Conservation (phyloP, 1,140 invertebrate species). For the Popillia japonica region DNA sequence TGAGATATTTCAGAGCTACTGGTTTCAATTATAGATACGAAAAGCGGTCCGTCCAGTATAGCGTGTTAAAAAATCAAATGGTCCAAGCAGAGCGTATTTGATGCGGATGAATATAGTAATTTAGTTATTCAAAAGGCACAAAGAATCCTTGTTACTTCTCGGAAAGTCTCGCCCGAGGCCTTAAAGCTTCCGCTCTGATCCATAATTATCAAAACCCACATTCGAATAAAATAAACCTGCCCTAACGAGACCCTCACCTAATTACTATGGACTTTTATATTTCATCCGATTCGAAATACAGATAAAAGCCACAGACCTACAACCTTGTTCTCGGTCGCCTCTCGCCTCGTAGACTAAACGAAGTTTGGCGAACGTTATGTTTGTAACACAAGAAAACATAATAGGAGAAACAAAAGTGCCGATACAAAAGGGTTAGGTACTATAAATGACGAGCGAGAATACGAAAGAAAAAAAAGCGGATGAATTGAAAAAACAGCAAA, state of each 20-base stretch:
- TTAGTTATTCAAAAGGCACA: constrained; percentile 54
- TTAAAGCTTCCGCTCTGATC: constrained; percentile 52
- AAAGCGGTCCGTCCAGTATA: constrained; percentile 35
- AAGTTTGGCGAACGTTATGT: constrained; percentile 40
- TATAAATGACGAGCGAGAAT: not conserved
- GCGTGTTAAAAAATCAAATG: constrained; percentile 41
- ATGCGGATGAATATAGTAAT: constrained; percentile 47
- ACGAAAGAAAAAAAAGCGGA: constrained; percentile 8
- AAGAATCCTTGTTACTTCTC: constrained; percentile 55
- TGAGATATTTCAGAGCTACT: not conserved
- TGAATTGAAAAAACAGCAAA: not conserved
- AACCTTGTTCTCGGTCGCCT: constrained; percentile 6
- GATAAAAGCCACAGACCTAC: constrained; percentile 23
- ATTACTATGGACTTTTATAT: constrained; percentile 49
- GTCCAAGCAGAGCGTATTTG: constrained; percentile 39
- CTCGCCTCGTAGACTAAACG: constrained; percentile 29
- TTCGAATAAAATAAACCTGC: constrained; percentile 50
- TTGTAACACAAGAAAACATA: constrained; percentile 37
- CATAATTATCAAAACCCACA: constrained; percentile 57
- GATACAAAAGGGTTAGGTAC: not conserved
- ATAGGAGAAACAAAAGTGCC: constrained; percentile 27
- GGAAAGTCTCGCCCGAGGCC: constrained; percentile 49
- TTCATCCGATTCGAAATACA: constrained; percentile 38
- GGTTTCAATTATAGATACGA: not conserved
- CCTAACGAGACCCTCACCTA: constrained; percentile 52